Percentiles rank a stretch among this genome's conserved stretches.
Conservation (phyloP, 1,140 invertebrate species). For the Apis dorsata region DNA sequence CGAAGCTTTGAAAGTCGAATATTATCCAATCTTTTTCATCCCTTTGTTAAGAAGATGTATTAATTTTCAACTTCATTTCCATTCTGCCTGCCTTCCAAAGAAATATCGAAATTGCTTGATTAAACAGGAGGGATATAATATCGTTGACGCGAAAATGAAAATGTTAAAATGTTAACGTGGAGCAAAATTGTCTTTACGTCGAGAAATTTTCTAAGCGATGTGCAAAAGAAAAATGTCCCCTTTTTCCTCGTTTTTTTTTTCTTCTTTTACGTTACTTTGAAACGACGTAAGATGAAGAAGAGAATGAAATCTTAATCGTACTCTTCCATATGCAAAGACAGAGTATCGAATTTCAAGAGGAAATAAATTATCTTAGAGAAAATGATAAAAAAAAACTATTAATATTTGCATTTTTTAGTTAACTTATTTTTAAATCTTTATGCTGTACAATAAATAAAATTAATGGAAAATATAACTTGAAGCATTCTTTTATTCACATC, state of each 20-base stretch:
- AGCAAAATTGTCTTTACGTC: too few species aligned
- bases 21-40: not conserved
- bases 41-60: not conserved
- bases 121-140: not conserved
- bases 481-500: too few species aligned
- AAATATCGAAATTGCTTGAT: not conserved
- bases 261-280: not conserved
- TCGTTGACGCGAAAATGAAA: not conserved
- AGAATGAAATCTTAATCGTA: not conserved
- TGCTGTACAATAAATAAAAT: too few species aligned
- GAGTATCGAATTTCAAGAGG: not conserved
- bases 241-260: too few species aligned
- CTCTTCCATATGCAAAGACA: not conserved
- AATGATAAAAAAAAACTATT: too few species aligned
- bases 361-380: not conserved
- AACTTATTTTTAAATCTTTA: too few species aligned
- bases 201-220: not conserved
- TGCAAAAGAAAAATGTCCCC: not conserved
- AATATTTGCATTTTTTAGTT: too few species aligned
- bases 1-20: not conserved
- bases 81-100: not conserved
- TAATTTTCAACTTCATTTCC: not conserved
- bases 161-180: not conserved
- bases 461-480: too few species aligned
- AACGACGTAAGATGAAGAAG: not conserved